Evolutionary conservation across 35 echinoderm and acorn worm species (phyloP).

Genomic region (Apostichopus japonicus): DNA sequence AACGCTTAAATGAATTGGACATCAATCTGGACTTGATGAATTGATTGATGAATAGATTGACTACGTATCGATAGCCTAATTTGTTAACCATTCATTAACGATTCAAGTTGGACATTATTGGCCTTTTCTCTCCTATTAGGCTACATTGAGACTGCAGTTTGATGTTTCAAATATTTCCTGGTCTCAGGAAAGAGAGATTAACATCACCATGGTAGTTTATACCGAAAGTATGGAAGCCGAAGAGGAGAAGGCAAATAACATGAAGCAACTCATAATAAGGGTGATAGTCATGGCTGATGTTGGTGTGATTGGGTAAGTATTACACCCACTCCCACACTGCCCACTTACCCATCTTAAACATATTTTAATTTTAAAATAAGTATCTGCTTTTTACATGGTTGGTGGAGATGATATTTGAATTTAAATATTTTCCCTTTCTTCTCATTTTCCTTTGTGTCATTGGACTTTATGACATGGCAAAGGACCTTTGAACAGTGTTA

Average conservation of each 20-base stretch:
- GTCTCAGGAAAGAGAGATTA: not conserved
- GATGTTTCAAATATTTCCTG: not conserved
- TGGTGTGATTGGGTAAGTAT: constrained; percentile 29
- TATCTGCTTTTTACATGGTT: not conserved
- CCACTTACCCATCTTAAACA: not conserved
- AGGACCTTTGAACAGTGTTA: not conserved
- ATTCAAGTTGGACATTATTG: too few relatives aligned
- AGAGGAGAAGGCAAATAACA: not conserved
- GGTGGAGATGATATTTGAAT: not conserved
- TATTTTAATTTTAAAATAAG: not conserved
- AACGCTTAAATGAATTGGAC: too few relatives aligned
- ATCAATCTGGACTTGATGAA: too few relatives aligned
- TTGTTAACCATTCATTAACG: too few relatives aligned
- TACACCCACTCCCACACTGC: not conserved
- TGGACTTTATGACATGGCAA: not conserved
- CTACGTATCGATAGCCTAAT: not conserved
- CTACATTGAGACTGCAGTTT: not conserved
- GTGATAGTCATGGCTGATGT: constrained; percentile 14
- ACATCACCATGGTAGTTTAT: not conserved
- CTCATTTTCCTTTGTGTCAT: too few relatives aligned
- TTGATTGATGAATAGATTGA: not conserved
- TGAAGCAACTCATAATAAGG: not conserved
- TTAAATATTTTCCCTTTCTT: not conserved
- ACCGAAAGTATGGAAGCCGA: constrained; percentile 19
- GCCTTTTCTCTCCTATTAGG: not conserved